Percentiles rank a stretch among this genome's conserved stretches.
Conservation (phyloP, 2,113 vertebrate genomes). For the Eolophus roseicapilla region DNA sequence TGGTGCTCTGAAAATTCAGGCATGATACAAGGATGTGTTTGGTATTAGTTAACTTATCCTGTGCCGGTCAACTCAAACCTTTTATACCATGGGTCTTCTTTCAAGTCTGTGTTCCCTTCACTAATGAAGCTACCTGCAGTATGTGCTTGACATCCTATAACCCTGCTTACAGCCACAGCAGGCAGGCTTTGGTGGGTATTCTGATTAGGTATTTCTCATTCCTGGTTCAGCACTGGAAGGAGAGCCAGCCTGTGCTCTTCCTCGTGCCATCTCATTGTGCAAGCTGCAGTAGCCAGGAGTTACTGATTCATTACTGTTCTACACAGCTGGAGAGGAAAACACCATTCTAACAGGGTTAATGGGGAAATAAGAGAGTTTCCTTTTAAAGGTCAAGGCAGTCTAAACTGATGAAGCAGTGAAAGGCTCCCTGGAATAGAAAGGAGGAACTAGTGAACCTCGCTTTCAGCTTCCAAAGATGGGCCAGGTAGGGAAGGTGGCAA, state of each 20-base stretch:
- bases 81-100: not conserved
- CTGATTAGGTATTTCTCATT: not conserved
- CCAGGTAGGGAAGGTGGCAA: not conserved
- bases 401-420: not conserved
- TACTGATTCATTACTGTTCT: not conserved
- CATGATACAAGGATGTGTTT: not conserved
- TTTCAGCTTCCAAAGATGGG: not conserved
- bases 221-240: not conserved
- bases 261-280: not conserved
- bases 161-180: not conserved
- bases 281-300: rapidly evolving
- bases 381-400: not conserved
- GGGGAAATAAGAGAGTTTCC: not conserved
- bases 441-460: not conserved
- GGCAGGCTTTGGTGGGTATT: not conserved
- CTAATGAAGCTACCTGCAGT: not conserved
- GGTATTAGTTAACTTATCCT: not conserved
- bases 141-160: not conserved
- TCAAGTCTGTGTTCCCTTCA: not conserved
- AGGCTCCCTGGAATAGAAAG: not conserved
- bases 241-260: not conserved
- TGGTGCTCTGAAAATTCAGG: not conserved
- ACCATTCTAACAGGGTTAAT: not conserved
- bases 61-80: not conserved
- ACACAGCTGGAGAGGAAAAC: not conserved